Base-by-base conservation (phyloP, 1,140 invertebrate species). In the Lethrus apterus region DNA sequence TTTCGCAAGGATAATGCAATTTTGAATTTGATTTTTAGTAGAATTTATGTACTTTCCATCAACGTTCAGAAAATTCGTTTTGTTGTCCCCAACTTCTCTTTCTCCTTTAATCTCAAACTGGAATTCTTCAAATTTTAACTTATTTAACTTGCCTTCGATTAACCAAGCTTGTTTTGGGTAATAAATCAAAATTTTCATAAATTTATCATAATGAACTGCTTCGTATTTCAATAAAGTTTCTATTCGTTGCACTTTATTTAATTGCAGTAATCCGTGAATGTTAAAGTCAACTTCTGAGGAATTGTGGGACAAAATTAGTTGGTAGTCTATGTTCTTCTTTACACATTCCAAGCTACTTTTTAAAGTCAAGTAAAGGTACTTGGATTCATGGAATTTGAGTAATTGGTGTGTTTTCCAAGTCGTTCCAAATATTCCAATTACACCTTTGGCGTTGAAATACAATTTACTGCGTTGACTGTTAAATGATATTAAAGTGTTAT, bases 271-370 rank as follows among this genome's bases (percentile, higher is more conserved):
- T 7, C 19, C 41, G 26, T 36, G 46, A 24, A 19, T 29, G 9
- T 40, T 38, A 11, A 52, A 29, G 9, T 31, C 11, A 30, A 32
- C 24, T n/a, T 40, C 24, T 21, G 41, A 48, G 7, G n/a, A 19
- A 20, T 23, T 38, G 21, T 40, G 41, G 2, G 40, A 18, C 15
- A 44, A 17, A 13, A 44, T 33, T n/a, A 29, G 2, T 13, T 15
- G 11, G 15, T 52, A 52, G 18, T 52, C 43, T 7, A 52, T 44
- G 10, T 44, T 24, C 26, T 52, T 52, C 19, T 52, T 9, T 11
- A 32, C 17, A 13, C 46, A 52, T 13, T 11, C 21, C 5, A 52
- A 35, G 26, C 40, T 32, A 9, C 44, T 35, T 41, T 43, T 21
- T 15, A 52, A 19, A 3, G 35, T 9, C 3, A 49, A n/a, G 26